A percentile compares a stretch with the other conserved stretches of the same genome.
phyloP scores from a whole-genome alignment of 2,797 vertebrate species.

The Phataginus tetradactyla region DNA sequence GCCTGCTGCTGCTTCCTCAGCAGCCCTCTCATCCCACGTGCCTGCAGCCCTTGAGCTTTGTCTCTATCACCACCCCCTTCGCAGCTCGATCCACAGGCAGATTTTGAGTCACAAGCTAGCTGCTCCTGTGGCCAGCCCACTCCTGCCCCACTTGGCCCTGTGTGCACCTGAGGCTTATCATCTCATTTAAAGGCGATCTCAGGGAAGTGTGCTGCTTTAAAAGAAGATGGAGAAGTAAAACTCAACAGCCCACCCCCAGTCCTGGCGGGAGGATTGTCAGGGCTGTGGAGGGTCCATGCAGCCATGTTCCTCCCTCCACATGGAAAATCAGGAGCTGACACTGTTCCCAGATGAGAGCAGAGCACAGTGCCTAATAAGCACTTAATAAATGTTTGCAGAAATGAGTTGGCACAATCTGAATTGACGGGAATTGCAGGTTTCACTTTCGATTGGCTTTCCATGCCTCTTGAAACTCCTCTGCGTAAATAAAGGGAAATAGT shows the following conservation, averaged over 20 bases:
- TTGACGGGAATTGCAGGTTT: slow-evolving; percentile 52
- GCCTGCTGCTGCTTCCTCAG: neutral
- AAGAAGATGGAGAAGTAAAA: neutral
- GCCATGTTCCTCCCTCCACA: rapidly evolving
- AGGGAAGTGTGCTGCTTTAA: neutral
- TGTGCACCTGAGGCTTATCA: neutral
- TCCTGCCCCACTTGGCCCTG: neutral
- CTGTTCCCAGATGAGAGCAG: slow-evolving; percentile 50
- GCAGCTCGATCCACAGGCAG: neutral
- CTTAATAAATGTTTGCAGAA: slow-evolving; percentile 65
- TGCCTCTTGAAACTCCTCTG: slow-evolving; percentile 49
- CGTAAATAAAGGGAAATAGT: neutral
- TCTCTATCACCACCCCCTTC: neutral
- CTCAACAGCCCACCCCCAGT: neutral
- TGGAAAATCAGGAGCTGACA: slow-evolving; percentile 29
- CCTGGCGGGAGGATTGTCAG: rapidly evolving
- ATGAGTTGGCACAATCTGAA: slow-evolving; percentile 57
- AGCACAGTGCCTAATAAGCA: slow-evolving; percentile 31
- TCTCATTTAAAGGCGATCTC: slow-evolving; percentile 45
- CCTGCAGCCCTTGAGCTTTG: neutral
- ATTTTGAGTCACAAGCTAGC: neutral
- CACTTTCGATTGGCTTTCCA: slow-evolving; percentile 53
- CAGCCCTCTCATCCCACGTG: neutral
- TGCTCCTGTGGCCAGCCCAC: neutral
- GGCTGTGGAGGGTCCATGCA: neutral